Base-by-base conservation (phyloP, 2,888 invertebrate genomes). In the Desoria tigrina region DNA sequence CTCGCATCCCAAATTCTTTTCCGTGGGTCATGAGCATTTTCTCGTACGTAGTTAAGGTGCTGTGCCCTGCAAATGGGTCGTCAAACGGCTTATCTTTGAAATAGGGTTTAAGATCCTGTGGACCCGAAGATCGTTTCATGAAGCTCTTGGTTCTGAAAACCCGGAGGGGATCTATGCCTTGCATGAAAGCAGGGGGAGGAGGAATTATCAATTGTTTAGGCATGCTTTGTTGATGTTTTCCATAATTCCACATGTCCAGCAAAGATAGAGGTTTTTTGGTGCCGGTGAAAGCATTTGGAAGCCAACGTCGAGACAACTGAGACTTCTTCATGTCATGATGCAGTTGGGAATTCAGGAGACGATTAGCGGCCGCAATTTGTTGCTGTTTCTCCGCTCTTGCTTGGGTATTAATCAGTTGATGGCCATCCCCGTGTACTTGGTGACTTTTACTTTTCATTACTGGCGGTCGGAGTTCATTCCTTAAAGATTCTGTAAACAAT, bases 401-500 rank as follows among this genome's bases (percentile, higher is more conserved):
- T 54, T 51, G 64, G 6, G 59, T 2, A 9, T 58, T 56, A 59
- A 63, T 66, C 49, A 60, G 61, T 45, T 59, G 27, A 26, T 42
- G 23, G 6, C 18, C 26, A 3, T 21, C 2, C 2, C 9, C 21
- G 4, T 9, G 18, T 14, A 21, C 21, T n/a, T 62, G 54, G 3
- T 42, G 32, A 21, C 42, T 24, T 26, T 62, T 26, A 32, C 57
- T 59, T 32, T 6, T 16, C 37, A 57, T 39, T 11, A n/a, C 26
- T 57, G 39, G 42, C n/a, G 65, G 58, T 23, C 68, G 60, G 14
- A 63, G 51, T 51, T 74, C 76, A 65, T 71, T 67, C n/a, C 65
- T 59, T 2, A 76, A 42, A 7, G 75, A 69, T 14, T 76, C 74
- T 7, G 76, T 76, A 32, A 74, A 76, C 14, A 76, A 55, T 65